phyloP scores from a whole-genome alignment of 2,113 vertebrate genomes.

The Gnathonemus longibarbis region DNA sequence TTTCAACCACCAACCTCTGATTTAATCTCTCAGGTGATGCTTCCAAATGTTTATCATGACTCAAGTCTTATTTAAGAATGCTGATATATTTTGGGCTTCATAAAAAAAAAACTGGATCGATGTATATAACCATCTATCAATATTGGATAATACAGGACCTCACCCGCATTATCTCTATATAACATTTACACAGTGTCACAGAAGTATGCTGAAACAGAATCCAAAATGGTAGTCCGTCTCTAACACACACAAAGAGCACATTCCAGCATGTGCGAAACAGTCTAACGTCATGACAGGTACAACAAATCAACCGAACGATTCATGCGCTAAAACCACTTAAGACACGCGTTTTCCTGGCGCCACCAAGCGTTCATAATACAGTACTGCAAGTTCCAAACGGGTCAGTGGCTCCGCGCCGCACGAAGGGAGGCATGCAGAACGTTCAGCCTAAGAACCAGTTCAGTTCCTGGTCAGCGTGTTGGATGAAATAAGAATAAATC shows the following conservation, averaged over 20 bases:
- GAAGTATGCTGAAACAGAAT: not conserved
- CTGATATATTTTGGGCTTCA: not conserved
- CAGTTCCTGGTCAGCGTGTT: not conserved
- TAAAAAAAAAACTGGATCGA: not conserved
- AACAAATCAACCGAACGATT: constrained; percentile 1
- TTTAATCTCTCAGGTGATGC: not conserved
- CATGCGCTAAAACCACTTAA: not conserved
- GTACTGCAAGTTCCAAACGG: not conserved
- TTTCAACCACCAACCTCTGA: not conserved
- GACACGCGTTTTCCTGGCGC: not conserved
- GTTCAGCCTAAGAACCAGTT: not conserved
- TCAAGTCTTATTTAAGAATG: not conserved
- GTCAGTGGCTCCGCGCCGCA: not conserved
- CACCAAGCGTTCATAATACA: not conserved
- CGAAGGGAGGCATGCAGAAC: not conserved
- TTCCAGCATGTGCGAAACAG: not conserved
- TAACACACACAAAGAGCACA: not conserved
- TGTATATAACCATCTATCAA: not conserved
- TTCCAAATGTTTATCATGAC: not conserved
- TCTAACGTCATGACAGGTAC: not conserved
- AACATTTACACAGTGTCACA: not conserved
- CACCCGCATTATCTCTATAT: not conserved
- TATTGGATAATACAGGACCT: not conserved
- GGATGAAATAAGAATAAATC: not conserved
- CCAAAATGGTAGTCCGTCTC: not conserved